Conservation (phyloP, 2,113 vertebrate genomes). For the Neodon shergylaensis region DNA sequence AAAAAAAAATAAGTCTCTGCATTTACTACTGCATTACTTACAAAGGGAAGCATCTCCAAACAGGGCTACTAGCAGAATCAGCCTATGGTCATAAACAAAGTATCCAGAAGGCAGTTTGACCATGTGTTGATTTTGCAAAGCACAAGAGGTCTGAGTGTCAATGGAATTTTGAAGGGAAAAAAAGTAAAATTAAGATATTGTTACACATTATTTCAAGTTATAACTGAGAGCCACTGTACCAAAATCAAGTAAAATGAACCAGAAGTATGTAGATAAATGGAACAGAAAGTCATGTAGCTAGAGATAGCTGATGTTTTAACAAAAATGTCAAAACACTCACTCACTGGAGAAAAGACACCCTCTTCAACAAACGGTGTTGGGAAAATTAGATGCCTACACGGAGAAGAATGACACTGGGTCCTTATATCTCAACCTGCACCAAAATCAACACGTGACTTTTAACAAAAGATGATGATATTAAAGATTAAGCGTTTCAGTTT, state of each 20-base stretch:
- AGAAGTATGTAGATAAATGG: not conserved
- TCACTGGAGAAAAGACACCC: not conserved
- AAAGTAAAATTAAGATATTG: not conserved
- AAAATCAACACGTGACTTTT: not conserved
- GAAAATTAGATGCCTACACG: not conserved
- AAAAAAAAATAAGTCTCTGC: not conserved
- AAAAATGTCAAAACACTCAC: not conserved
- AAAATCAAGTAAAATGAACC: not conserved
- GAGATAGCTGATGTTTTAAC: not conserved
- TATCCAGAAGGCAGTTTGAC: not conserved
- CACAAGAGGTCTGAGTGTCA: not conserved
- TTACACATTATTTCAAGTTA: not conserved
- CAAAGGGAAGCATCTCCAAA: not conserved
- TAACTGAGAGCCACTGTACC: not conserved
- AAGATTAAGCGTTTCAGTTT: not conserved
- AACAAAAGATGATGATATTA: not conserved
- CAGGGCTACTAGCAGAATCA: not conserved
- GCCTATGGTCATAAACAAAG: not conserved
- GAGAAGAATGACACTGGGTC: not conserved
- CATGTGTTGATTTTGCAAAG: not conserved
- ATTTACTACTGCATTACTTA: not conserved
- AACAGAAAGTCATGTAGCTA: not conserved
- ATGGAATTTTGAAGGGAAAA: not conserved
- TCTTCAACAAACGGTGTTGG: not conserved
- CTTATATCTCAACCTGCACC: not conserved